These are phyloP conservation scores for Allacma fusca DNA, from an alignment of 2,888 invertebrate species.

Conservation along the genomic window DNA sequence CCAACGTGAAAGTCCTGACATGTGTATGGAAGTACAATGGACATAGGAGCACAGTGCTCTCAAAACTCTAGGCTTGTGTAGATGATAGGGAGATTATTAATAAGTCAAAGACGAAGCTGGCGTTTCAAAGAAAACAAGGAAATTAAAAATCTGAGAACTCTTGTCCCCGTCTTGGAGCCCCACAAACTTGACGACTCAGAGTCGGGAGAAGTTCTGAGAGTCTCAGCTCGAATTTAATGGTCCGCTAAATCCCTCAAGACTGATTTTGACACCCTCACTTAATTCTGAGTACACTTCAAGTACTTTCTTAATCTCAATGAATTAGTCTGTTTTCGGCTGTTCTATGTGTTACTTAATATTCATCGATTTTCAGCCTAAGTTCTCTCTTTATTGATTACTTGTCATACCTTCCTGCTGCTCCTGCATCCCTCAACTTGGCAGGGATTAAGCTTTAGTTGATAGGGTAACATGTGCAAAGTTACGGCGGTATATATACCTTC, in stretches of 20 bases:
- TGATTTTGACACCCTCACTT: background rate
- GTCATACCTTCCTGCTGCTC: too few relatives aligned
- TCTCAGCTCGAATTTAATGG: background rate
- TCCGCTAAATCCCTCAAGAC: background rate
- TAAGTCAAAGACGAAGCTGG: background rate
- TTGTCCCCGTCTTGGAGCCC: background rate
- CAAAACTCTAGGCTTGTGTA: background rate
- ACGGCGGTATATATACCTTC: too few relatives aligned
- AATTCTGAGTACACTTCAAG: background rate
- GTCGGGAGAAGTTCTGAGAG: background rate
- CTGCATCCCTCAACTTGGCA: too few relatives aligned
- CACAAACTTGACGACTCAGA: background rate
- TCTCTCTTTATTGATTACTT: too few relatives aligned
- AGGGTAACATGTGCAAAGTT: too few relatives aligned
- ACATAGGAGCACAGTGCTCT: background rate
- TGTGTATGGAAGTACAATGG: background rate
- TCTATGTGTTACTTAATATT: background rate
- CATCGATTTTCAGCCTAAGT: too few relatives aligned
- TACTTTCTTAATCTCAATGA: constrained; percentile 4
- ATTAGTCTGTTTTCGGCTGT: background rate
- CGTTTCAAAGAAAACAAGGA: constrained; percentile 32
- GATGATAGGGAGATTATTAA: too few relatives aligned
- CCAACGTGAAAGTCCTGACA: background rate
- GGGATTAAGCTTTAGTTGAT: too few relatives aligned
- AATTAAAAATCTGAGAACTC: constrained; percentile 25